A percentile compares a stretch with the other conserved stretches of the same genome.
These are phyloP conservation scores for Clarias magur DNA, from an alignment of 2,113 vertebrate genomes.

Conservation along the genomic window DNA sequence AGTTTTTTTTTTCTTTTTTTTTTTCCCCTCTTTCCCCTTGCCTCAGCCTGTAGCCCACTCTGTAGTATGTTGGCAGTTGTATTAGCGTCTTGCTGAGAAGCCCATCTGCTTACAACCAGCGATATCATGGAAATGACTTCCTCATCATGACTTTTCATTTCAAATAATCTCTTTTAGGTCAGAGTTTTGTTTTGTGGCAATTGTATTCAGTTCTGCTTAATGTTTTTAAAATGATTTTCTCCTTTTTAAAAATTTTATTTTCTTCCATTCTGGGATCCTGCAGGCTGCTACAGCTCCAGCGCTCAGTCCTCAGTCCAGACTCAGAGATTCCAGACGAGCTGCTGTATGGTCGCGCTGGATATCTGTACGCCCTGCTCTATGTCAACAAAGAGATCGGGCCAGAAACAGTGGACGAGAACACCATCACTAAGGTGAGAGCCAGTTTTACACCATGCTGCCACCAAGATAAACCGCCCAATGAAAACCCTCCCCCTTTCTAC, in stretches of 20 bases:
- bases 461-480: neutral
- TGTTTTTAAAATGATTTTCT: neutral
- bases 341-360: conserved; percentile 90
- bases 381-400: conserved; percentile 86
- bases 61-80: conserved; percentile 6
- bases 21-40: too few species aligned
- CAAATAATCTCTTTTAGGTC: neutral
- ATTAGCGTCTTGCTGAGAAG: neutral
- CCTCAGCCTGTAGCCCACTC: neutral
- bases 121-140: neutral
- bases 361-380: conserved; percentile 89
- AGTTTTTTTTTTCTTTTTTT: neutral
- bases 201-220: neutral
- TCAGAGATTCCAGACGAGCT: conserved; percentile 89
- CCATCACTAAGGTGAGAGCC: conserved; percentile 79
- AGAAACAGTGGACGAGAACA: conserved; percentile 76
- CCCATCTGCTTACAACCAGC: conserved; percentile 16
- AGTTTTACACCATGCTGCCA: neutral
- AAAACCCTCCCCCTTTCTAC: neutral
- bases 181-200: neutral
- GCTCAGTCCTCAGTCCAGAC: conserved; percentile 76
- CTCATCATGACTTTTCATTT: neutral
- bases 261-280: conserved; percentile 40
- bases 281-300: conserved; percentile 91
- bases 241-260: neutral